phyloP scores from a whole-genome alignment of 2,797 vertebrate species.

The Tolypeutes matacus region DNA sequence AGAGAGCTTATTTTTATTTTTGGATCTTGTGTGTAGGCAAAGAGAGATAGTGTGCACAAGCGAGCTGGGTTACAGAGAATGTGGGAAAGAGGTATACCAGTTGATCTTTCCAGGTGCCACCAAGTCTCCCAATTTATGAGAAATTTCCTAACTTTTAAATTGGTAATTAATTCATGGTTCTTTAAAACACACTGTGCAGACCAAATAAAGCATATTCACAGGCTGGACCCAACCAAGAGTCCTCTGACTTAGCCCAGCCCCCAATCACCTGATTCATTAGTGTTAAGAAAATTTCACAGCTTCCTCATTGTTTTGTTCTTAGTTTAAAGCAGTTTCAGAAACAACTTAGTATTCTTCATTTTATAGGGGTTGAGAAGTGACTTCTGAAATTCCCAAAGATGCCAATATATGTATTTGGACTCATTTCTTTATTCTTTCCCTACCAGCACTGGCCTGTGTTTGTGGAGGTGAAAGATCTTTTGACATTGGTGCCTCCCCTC shows the following conservation, averaged over 20 bases:
- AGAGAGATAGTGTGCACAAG: not conserved
- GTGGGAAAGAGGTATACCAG: not conserved
- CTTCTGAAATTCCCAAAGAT: not conserved
- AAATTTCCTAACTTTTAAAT: not conserved
- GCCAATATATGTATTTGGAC: not conserved
- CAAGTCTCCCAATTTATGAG: not conserved
- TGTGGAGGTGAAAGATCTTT: constrained; percentile 91
- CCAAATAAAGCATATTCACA: not conserved
- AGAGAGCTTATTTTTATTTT: not conserved
- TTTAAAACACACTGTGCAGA: not conserved
- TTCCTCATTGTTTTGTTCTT: not conserved
- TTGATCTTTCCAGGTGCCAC: not conserved
- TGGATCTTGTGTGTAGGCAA: not conserved
- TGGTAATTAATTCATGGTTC: not conserved
- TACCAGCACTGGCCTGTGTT: constrained; percentile 96
- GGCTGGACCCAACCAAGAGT: fast-evolving
- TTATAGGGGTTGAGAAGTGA: not conserved
- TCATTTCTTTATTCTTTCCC: constrained; percentile 41
- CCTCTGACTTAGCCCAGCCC: not conserved
- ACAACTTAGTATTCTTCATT: not conserved
- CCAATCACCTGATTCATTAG: not conserved
- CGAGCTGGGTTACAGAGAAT: not conserved
- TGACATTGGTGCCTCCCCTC: constrained; percentile 95
- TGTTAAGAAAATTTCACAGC: not conserved
- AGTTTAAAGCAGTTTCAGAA: not conserved